Percentiles rank a stretch among this genome's conserved stretches.
Evolutionary conservation across 1,140 invertebrate genomes (phyloP).

Genomic region (Charaxes varanes): DNA sequence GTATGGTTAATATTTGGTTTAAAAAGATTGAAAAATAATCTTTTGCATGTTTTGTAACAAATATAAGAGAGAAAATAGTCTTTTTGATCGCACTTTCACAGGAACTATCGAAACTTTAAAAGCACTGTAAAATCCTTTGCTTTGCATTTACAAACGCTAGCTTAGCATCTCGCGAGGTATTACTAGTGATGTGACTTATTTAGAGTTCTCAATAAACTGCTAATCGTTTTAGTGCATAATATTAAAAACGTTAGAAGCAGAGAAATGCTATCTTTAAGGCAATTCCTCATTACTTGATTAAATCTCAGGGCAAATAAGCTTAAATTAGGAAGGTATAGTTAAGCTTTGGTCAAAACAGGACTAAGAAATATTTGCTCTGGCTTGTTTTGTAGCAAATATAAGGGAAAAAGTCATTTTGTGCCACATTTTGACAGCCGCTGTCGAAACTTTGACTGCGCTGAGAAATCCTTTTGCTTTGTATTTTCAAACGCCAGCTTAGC

Average conservation of each 20-base stretch:
- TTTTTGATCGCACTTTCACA: background rate
- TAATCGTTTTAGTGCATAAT: no score
- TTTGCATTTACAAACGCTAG: background rate
- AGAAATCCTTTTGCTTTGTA: slow-evolving; percentile 1
- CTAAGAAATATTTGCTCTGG: slow-evolving; percentile 1
- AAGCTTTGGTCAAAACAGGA: no score
- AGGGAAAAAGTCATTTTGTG: background rate
- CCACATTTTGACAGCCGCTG: slow-evolving; percentile 3
- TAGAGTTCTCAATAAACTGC: no score
- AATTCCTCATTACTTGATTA: no score
- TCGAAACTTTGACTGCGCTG: slow-evolving; percentile 5
- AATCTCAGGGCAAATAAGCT: no score
- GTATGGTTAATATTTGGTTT: no score
- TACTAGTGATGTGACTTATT: background rate
- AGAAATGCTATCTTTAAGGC: no score
- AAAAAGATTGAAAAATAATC: slow-evolving; percentile 5
- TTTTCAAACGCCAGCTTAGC: background rate
- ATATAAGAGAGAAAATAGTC: slow-evolving; percentile 2
- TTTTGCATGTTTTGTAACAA: background rate
- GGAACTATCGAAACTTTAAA: slow-evolving; percentile 2
- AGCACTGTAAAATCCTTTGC: slow-evolving; percentile 1
- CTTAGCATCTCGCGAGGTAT: background rate
- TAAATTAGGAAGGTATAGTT: no score
- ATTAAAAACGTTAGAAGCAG: no score
- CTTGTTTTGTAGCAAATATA: background rate